Evolutionary conservation across 2,888 invertebrate species (phyloP).

Genomic region (Scrobipalpa atriplicella): DNA sequence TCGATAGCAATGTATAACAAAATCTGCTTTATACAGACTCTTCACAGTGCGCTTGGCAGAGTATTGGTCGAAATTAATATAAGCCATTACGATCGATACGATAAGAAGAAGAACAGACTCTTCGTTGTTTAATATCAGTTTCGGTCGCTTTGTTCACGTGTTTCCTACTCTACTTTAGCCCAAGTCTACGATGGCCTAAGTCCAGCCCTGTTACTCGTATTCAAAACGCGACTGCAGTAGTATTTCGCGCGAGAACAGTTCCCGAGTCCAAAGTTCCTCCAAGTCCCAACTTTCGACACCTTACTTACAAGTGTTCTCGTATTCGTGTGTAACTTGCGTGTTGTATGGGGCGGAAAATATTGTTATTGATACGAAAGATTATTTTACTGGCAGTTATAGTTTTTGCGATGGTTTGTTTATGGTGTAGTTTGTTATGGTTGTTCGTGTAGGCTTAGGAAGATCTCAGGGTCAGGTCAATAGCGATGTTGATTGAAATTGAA

Average conservation of each 20-base stretch:
- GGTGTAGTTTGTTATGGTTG: background rate
- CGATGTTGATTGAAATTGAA: no score
- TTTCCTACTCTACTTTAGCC: no score
- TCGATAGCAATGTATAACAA: no score
- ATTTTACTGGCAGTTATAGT: background rate
- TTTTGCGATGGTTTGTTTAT: background rate
- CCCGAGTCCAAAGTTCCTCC: background rate
- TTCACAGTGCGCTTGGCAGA: no score
- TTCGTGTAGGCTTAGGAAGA: no score
- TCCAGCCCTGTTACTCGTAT: background rate
- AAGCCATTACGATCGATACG: no score
- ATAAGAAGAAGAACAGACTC: no score
- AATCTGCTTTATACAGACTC: no score
- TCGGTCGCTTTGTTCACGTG: no score
- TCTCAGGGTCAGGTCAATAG: no score
- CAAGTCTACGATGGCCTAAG: background rate
- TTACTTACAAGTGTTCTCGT: constrained; percentile 3
- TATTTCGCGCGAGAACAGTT: background rate
- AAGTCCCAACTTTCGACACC: background rate
- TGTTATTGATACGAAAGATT: background rate
- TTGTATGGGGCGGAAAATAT: constrained; percentile 1
- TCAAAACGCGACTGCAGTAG: constrained; percentile 7
- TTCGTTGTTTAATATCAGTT: no score
- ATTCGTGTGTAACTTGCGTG: background rate
- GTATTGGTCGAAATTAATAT: no score